phyloP scores from a whole-genome alignment of 1,140 invertebrate genomes.

The Caenorhabditis tropicalis region DNA sequence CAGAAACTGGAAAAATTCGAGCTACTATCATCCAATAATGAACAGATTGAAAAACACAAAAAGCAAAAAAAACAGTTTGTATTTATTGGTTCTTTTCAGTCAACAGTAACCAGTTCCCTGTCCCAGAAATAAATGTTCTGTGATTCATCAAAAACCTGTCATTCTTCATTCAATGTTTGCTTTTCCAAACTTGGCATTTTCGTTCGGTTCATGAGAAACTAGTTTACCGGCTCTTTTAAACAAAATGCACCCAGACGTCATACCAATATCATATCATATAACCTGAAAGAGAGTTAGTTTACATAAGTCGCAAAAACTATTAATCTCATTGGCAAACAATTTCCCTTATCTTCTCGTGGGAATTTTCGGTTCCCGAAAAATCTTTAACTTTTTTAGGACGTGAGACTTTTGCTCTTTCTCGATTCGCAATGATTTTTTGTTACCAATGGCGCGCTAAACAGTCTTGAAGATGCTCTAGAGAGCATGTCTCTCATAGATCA shows the following conservation, averaged over 20 bases:
- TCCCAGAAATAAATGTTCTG: too few species aligned
- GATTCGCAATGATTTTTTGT: slow-evolving; percentile 1
- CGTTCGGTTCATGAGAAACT: not conserved
- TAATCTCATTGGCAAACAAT: not conserved
- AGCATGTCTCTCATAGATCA: slow-evolving; percentile 7
- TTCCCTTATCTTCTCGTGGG: too few species aligned
- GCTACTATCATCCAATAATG: too few species aligned
- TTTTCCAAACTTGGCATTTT: not conserved
- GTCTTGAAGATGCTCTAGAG: not conserved
- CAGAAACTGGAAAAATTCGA: too few species aligned
- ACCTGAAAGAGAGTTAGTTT: not conserved
- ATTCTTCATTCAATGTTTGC: not conserved
- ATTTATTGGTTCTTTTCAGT: too few species aligned
- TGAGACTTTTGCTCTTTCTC: not conserved
- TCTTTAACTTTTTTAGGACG: not conserved
- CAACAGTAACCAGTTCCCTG: too few species aligned
- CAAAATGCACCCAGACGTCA: not conserved
- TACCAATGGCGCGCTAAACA: slow-evolving; percentile 1
- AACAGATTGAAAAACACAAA: too few species aligned
- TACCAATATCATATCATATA: slow-evolving; percentile 14
- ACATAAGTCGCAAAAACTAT: not conserved
- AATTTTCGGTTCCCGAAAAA: too few species aligned
- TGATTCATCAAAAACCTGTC: too few species aligned
- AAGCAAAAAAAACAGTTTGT: too few species aligned
- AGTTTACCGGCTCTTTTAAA: not conserved